Evolutionary conservation across 2,797 vertebrate genomes (phyloP).

Genomic region (Zonotrichia albicollis): DNA sequence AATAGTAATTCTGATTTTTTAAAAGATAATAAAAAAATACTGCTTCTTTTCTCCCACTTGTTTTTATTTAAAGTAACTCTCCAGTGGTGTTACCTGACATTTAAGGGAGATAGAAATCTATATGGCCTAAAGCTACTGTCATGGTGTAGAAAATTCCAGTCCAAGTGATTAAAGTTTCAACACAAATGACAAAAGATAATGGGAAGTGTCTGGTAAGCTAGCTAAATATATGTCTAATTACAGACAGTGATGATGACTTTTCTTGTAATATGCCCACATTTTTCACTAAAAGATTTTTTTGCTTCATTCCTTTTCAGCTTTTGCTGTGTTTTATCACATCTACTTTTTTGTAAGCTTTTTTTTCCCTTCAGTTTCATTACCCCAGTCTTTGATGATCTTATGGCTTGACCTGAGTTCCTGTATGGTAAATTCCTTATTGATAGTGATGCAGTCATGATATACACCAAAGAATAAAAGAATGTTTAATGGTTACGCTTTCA

Average conservation of each 20-base stretch:
- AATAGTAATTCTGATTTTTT: background rate
- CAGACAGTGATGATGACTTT: background rate
- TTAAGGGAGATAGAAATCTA: background rate
- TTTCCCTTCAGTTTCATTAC: background rate
- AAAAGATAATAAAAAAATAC: background rate
- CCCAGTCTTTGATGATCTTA: background rate
- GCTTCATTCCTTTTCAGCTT: background rate
- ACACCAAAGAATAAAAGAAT: no score
- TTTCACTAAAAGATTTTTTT: background rate
- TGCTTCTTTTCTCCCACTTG: background rate
- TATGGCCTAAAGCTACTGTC: background rate
- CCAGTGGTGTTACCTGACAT: background rate
- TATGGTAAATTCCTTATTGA: background rate
- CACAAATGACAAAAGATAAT: slow-evolving; percentile 18
- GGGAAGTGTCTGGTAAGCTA: slow-evolving; percentile 5
- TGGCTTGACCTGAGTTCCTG: background rate
- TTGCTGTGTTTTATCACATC: background rate
- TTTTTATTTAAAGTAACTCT: background rate
- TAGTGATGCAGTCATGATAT: background rate
- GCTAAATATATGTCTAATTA: slow-evolving; percentile 26
- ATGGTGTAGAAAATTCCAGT: background rate
- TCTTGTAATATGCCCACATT: background rate
- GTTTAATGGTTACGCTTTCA: background rate
- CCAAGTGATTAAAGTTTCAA: slow-evolving; percentile 24
- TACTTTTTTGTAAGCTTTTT: background rate